Base-by-base conservation (phyloP, 1,140 invertebrate species). In the Venturia canescens region DNA sequence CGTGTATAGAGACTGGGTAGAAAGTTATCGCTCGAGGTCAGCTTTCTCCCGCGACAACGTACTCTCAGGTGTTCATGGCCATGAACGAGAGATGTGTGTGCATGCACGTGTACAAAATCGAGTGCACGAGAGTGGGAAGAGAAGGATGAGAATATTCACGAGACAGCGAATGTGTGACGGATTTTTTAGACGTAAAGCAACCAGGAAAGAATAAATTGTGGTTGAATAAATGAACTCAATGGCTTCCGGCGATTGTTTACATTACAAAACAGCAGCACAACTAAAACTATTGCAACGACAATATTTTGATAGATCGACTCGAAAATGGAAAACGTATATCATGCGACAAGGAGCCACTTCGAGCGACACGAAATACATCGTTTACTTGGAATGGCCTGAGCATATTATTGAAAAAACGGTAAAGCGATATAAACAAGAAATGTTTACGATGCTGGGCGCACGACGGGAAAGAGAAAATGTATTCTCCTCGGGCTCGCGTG, bases 11-110 rank as follows among this genome's bases (percentile, higher is more conserved):
- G 53, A 57, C n/a, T 18, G 26, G 15, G 34, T 78, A 81, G 80
- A 81, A 81, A 81, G 80, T 87, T 85, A 60, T 71, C 23, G 50
- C 66, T 69, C 57, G 82, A 82, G 86, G 86, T 87, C 85, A 85
- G 84, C 86, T 87, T 86, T 87, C 86, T 81, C 86, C 84, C 11
- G 50, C n/a, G 50, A 15, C 50, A 53, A 53, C 50, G 50, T 53
- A 53, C 50, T n/a, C 3, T 53, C 50, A 21, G n/a, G 50, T 53
- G 50, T 53, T 53, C 50, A 53, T 53, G 16, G 6, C 50, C 50
- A 53, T 21, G 50, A 53, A 21, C 50, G n/a, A 53, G 50, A 53
- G 15, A 50, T 34, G 31, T 7, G 31, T 34, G 7, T 34, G 7
- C 31, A 50, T 50, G 15, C 11, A 18, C 48, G 15, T 7, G 48